Evolutionary conservation across 1,140 invertebrate genomes (phyloP), one percentile per base, ranked within the genome.

Genomic region (Diplogasteroides magnus): DNA sequence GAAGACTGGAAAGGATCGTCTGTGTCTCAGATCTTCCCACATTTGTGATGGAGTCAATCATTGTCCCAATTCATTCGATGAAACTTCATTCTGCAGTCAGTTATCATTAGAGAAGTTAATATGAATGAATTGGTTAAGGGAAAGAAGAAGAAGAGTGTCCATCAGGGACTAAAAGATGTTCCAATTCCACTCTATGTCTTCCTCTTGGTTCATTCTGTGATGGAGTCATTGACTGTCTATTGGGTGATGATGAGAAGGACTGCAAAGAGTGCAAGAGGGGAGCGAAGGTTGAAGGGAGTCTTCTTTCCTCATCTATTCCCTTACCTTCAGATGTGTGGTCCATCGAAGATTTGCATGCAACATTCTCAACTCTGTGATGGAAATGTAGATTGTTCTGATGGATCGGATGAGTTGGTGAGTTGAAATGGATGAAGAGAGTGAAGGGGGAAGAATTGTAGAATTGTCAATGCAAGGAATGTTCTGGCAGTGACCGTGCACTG

Each of bases 341-440:
- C 48, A 25, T 29, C 14, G 26, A 28, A 63, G 29, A 2, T 32
- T 48, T 74, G 73, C 64, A 62, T 74, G 25, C 37, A 48, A 14
- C 65, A 62, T 56, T 48, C 61, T 23, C 32, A 74, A n/a, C 65
- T 73, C 19, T 71, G 73, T 31, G 73, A 74, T 25, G 69, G 73
- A 2, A 37, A 64, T 25, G 56, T 62, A 1, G 28, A 74, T 14
- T 74, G 73, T 32, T 56, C 31, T 55, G 73, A 74, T 61, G 64
- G 67, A 28, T 64, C 59, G 2, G 73, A 74, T 56, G 73, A 74
- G 29, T 23, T 31, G 57, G 66, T 68, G 14, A 11, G 32, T 25
- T 66, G 26, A n/a, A 27, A 57, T 23, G 48, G 26, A 25, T 27
- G 64, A 6, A 11, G 57, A 3, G 37, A 32, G 32, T 2, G 29